Evolutionary conservation across 1,140 invertebrate genomes (phyloP), one percentile per base, ranked within the genome.

Genomic region (Sinella curviseta): DNA sequence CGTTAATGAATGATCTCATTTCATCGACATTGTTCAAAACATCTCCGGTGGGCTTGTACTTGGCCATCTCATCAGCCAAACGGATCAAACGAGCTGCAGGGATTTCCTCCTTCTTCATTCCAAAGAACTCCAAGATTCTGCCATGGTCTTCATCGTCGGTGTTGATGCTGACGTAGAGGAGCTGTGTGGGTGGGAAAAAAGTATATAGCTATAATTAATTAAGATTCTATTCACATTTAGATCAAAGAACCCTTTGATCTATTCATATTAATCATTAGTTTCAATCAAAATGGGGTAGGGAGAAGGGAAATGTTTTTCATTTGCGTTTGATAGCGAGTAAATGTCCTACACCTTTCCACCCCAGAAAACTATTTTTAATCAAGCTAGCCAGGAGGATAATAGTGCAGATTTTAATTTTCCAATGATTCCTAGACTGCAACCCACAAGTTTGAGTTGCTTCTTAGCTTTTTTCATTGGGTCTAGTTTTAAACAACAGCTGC

Each of bases 91-190:
- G 92, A 86, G 98, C 94, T 14, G 94, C 91, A 17, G 98, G 98
- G 16, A 95, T 91, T 85, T 99, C 94, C 26, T 94, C 92, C 85
- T 94, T 94, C 88, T 95, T 96, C 91, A 99, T 93, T 83, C 98
- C 98, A 87, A 99, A 99, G 94, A 98, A 99, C 89, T 99, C 98
- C 84, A 99, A 90, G 86, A 99, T 99, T 86, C 97, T 92, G 83
- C 93, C 92, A 87, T 99, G 97, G 86, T 99, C 98, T 86, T 96
- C 93, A 87, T 98, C 95, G 85, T 96, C 95, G 57, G 94, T 92
- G 87, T 99, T 93, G 86, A 99, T 97, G 78, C 94, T 95, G 16
- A 99, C 97, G 85, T 98, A 98, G 78, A 99, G 90, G 77, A 95
- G 88, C 90, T 93, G 82, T 1, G 31, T 8, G 2, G 2, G 24